Conservation (phyloP, 30 jellyfish, hydroid and myxozoan species). For the Phacellophora camtschatica region DNA sequence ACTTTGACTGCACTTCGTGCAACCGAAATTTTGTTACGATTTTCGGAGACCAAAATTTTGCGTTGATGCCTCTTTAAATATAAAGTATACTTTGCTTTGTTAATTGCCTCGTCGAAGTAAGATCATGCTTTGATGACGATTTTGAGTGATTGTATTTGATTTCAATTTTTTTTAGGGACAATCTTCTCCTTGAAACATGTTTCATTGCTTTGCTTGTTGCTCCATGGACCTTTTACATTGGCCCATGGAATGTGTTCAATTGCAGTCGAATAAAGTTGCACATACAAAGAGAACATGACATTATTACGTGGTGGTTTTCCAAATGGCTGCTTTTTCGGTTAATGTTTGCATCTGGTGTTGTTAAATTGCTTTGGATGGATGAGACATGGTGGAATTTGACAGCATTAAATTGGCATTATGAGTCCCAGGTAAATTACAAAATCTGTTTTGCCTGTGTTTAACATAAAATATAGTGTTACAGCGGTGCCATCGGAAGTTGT, state of each 20-base stretch:
- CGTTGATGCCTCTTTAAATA: no score
- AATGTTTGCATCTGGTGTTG: constrained; percentile 70
- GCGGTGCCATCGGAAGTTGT: no score
- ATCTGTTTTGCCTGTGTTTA: not conserved
- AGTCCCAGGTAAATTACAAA: constrained; percentile 48
- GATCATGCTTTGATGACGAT: not conserved
- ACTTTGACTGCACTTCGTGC: no score
- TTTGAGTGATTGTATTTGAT: not conserved
- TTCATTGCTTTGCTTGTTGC: constrained; percentile 61
- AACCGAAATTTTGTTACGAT: no score
- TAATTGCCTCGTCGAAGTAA: not conserved
- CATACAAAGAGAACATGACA: constrained; percentile 35
- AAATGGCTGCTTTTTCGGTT: constrained; percentile 69
- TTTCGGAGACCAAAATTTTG: no score
- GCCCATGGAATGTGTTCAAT: constrained; percentile 60
- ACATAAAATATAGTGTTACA: not conserved
- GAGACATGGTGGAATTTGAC: constrained; percentile 77
- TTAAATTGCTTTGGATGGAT: constrained; percentile 72
- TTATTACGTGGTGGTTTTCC: constrained; percentile 50
- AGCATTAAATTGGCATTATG: constrained; percentile 68
- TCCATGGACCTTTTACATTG: constrained; percentile 66
- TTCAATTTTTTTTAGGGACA: constrained; percentile 45
- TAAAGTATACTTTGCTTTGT: no score
- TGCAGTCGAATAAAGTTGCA: constrained; percentile 4
- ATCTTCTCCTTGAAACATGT: constrained; percentile 50